phyloP scores from a whole-genome alignment of 1,140 invertebrate species.

The Cydia pomonella region DNA sequence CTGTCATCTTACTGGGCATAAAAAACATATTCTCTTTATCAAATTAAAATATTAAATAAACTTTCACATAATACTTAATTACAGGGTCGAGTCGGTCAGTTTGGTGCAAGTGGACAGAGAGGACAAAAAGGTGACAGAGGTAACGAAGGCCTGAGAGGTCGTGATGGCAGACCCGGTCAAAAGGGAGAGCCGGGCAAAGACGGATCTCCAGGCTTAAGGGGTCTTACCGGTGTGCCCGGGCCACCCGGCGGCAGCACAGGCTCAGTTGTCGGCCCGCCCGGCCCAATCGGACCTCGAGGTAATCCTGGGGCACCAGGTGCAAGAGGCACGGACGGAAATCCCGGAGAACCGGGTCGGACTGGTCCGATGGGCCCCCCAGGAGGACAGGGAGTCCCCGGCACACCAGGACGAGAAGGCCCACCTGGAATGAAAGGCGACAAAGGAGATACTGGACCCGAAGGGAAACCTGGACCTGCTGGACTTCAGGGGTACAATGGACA shows the following conservation, averaged over 20 bases:
- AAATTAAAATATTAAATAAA: slow-evolving; percentile 25
- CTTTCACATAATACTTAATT: background rate
- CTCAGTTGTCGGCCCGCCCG: slow-evolving; percentile 83
- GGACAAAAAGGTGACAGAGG: slow-evolving; percentile 94
- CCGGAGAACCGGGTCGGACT: slow-evolving; percentile 84
- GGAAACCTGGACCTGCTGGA: slow-evolving; percentile 81
- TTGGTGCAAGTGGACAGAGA: slow-evolving; percentile 88
- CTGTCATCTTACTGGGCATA: too few relatives aligned
- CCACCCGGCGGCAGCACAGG: slow-evolving; percentile 83
- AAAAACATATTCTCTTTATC: too few relatives aligned
- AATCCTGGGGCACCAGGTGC: slow-evolving; percentile 86
- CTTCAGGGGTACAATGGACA: slow-evolving; percentile 82
- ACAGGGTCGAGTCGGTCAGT: slow-evolving; percentile 91
- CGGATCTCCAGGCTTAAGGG: slow-evolving; percentile 83
- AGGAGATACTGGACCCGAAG: slow-evolving; percentile 82
- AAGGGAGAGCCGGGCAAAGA: slow-evolving; percentile 89
- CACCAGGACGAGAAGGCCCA: slow-evolving; percentile 86
- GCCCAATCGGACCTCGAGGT: slow-evolving; percentile 86
- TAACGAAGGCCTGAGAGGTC: slow-evolving; percentile 87
- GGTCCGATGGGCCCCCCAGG: slow-evolving; percentile 85
- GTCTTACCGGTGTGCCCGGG: slow-evolving; percentile 87
- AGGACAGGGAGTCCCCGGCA: slow-evolving; percentile 85
- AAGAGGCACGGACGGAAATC: slow-evolving; percentile 87
- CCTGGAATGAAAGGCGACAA: slow-evolving; percentile 82
- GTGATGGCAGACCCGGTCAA: slow-evolving; percentile 85